Conservation (phyloP, 1,140 invertebrate species). For the Calephelis virginiensis region DNA sequence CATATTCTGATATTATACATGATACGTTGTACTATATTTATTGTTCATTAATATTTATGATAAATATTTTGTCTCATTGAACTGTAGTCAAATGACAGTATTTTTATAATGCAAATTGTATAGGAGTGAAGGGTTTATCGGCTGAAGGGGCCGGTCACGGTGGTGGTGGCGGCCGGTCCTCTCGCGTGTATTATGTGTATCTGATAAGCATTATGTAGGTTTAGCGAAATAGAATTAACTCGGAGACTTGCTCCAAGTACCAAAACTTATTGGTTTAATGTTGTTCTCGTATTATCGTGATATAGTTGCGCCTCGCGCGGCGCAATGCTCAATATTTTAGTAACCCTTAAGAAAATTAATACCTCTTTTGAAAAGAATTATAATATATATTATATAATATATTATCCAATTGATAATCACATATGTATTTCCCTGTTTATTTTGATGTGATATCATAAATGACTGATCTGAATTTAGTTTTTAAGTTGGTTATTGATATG, state of each 20-base stretch:
- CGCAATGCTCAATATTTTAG: constrained; percentile 79
- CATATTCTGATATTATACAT: constrained; percentile 71
- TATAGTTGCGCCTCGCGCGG: constrained; percentile 72
- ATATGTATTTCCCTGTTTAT: constrained; percentile 79
- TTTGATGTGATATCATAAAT: constrained; percentile 81
- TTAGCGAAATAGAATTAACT: constrained; percentile 77
- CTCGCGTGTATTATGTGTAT: constrained; percentile 70
- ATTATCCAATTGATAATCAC: constrained; percentile 69
- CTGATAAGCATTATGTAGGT: constrained; percentile 80
- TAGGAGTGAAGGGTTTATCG: constrained; percentile 69
- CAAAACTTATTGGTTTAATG: constrained; percentile 76
- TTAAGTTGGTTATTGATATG: constrained; percentile 79
- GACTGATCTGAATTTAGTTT: constrained; percentile 81
- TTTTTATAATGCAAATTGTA: constrained; percentile 79
- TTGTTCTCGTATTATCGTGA: constrained; percentile 77
- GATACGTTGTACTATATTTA: constrained; percentile 71
- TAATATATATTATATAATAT: constrained; percentile 72
- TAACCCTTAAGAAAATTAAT: constrained; percentile 79
- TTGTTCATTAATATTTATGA: constrained; percentile 70
- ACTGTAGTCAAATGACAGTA: constrained; percentile 80
- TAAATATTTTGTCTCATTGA: constrained; percentile 72
- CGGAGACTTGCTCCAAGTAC: constrained; percentile 72
- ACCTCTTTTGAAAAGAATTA: constrained; percentile 77
- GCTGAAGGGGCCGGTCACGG: constrained; percentile 38
- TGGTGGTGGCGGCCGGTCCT: constrained; percentile 33